A percentile compares a stretch with the other conserved stretches of the same genome.
phyloP scores from a whole-genome alignment of 2,888 invertebrate species.

The Apotomis capreana region DNA sequence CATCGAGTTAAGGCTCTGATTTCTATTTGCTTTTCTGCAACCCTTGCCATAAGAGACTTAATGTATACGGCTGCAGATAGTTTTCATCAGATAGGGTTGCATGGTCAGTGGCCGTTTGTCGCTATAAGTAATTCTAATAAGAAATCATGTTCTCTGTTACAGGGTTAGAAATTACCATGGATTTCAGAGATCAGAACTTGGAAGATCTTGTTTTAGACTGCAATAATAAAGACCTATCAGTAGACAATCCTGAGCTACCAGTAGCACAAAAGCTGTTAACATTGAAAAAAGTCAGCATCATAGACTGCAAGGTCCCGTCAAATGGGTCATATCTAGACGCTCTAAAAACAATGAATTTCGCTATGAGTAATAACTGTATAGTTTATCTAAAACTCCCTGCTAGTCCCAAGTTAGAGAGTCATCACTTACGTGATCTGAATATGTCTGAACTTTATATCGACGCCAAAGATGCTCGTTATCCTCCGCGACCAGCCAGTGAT shows the following conservation, averaged over 20 bases:
- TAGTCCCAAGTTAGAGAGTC: neutral
- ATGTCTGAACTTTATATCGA: neutral
- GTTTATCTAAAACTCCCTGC: neutral
- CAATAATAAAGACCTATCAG: neutral
- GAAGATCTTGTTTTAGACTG: neutral
- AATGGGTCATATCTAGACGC: conserved; percentile 7
- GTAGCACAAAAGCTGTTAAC: neutral
- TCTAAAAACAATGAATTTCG: neutral
- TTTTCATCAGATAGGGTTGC: too few relatives aligned
- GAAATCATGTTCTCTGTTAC: neutral
- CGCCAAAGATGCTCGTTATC: accelerated
- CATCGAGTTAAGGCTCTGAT: too few relatives aligned
- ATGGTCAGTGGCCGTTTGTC: too few relatives aligned
- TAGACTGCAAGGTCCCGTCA: neutral
- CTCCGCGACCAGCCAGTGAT: neutral
- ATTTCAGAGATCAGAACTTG: neutral
- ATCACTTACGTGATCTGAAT: neutral
- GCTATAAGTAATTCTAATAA: too few relatives aligned
- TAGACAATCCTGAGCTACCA: neutral
- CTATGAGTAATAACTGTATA: neutral
- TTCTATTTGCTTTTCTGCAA: too few relatives aligned
- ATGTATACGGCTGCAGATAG: too few relatives aligned
- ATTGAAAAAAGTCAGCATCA: neutral
- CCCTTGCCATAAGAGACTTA: too few relatives aligned
- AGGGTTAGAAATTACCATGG: neutral